Base-by-base conservation (phyloP, 2,888 invertebrate genomes). In the Sinopyrophorus schimmeli region DNA sequence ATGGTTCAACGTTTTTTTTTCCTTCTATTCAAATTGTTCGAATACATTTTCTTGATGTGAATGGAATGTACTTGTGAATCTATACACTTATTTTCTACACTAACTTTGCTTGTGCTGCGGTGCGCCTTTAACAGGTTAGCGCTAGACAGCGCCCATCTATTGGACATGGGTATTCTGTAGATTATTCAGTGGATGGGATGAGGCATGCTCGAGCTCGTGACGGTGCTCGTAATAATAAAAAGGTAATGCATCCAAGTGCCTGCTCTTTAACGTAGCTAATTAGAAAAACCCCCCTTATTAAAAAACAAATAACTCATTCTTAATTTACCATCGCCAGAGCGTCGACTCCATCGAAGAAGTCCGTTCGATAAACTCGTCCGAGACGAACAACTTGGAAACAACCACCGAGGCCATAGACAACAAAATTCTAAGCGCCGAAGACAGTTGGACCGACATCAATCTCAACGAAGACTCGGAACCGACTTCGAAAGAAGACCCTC, bases 381-480 rank as follows among this genome's bases (percentile, higher is more conserved):
- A 86, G 65, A 85, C 85, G 4, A 86, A 85, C 47, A 86, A 86
- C 63, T 79, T 84, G 2, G 86, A 85, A 65, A 83, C 84, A 0
- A 83, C 82, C 48, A 84, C 81, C 61, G 86, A 86, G 66, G 81
- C 84, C 10, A 72, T 83, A 32, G 87, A 87, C 65, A 86, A 85
- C 61, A 87, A 86, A 69, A 79, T 78, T 52, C 78, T 82, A 24
- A 82, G 81, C 55, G 84, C 84, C 58, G 92, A 92, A 64, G 92
- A 92, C 65, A 91, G 89, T 34, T 93, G 93, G 93, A 92, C 92
- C 1, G 92, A 93, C 67, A 92, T 93, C 24, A 93, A 92, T 71
- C 76, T 93, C 35, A 92, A 93, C 66, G 92, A 93, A 68, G 92
- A 92, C 49, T 81, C 82, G 1, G 80, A 80, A 51, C 66, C 74